phyloP scores from a whole-genome alignment of 2,888 invertebrate species.

The Malacosoma neustria region DNA sequence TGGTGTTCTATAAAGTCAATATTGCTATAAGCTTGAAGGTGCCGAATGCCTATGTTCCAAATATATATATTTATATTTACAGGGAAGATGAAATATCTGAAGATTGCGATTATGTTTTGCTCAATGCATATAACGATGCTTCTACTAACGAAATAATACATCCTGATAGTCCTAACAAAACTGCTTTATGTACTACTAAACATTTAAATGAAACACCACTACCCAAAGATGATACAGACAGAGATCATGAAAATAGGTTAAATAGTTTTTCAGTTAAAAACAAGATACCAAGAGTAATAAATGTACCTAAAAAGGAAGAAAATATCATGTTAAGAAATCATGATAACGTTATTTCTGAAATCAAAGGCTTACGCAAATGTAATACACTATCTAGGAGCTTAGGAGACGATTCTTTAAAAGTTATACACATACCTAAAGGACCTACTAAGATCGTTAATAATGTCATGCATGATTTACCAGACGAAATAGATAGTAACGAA shows the following conservation, averaged over 20 bases:
- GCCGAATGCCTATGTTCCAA: no score
- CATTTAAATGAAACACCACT: neutral
- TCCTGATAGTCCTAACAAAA: neutral
- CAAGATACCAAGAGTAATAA: neutral
- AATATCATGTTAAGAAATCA: neutral
- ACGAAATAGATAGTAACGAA: neutral
- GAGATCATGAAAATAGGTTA: neutral
- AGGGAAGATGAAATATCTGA: neutral
- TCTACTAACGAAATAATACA: neutral
- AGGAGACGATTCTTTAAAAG: no score
- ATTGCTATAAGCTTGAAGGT: no score
- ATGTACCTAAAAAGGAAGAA: neutral
- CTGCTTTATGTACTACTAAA: neutral
- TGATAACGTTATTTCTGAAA: neutral
- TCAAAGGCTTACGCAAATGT: constrained; percentile 1
- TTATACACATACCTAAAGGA: no score
- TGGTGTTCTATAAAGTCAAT: no score
- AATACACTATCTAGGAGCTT: no score
- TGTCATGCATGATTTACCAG: no score
- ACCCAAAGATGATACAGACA: neutral
- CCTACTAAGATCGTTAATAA: no score
- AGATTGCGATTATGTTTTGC: neutral
- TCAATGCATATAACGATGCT: neutral
- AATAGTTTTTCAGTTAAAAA: neutral
- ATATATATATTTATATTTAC: neutral